A percentile compares a stretch with the other conserved stretches of the same genome.
These are phyloP conservation scores for Neocrepidodera transversa DNA, from an alignment of 2,888 invertebrate genomes.

Conservation along the genomic window DNA sequence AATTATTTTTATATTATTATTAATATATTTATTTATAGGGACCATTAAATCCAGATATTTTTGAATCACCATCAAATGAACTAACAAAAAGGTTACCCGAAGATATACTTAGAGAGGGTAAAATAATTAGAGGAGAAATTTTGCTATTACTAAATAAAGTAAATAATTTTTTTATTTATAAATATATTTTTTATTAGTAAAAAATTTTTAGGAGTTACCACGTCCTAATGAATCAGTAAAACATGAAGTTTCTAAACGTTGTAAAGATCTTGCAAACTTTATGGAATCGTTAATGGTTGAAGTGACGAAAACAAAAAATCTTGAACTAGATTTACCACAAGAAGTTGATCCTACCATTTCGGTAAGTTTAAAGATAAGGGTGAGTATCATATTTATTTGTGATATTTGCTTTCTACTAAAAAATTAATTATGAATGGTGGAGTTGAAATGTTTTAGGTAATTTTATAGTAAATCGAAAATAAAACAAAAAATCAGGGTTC, in stretches of 20 bases:
- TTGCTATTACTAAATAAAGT: conserved; percentile 72
- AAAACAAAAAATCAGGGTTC: too few species aligned
- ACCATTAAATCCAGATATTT: conserved; percentile 78
- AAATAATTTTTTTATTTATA: conserved; percentile 2
- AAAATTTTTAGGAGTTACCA: conserved; percentile 50
- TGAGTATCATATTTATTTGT: conserved; percentile 39
- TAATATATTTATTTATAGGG: conserved; percentile 65
- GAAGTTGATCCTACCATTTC: conserved; percentile 69
- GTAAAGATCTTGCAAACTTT: conserved; percentile 75
- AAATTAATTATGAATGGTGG: conserved; percentile 21
- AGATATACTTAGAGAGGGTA: conserved; percentile 67
- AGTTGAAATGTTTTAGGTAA: not conserved
- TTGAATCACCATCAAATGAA: conserved; percentile 62
- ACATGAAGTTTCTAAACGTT: conserved; percentile 72
- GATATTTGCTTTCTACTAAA: conserved; percentile 24
- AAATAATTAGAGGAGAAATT: conserved; percentile 71
- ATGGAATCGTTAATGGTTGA: conserved; percentile 80
- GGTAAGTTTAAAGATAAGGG: conserved; percentile 63
- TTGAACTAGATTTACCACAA: conserved; percentile 67
- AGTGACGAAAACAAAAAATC: conserved; percentile 64
- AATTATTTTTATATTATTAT: not conserved
- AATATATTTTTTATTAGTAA: not conserved
- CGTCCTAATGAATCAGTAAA: conserved; percentile 64
- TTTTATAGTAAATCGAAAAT: not conserved
- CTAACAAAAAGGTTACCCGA: conserved; percentile 63